Base-by-base conservation (phyloP, 2,888 invertebrate genomes). In the Tenthredo amoena region DNA sequence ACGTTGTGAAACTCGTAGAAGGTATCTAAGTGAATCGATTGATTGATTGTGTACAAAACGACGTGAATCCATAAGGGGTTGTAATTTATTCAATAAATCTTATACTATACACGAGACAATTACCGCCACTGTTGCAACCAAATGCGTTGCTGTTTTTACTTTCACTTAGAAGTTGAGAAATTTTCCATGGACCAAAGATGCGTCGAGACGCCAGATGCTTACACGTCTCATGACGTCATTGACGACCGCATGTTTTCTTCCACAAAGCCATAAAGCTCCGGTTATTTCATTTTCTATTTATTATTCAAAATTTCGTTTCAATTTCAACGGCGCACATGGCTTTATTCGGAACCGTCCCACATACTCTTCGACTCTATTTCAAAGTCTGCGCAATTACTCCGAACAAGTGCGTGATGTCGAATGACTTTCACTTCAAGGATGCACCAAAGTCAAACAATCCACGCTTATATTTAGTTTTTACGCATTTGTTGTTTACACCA, bases 161-260 rank as follows among this genome's bases (percentile, higher is more conserved):
- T 81, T 81, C 81, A 81, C 81, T 58, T 12, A 18, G n/a, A 81
- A 62, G 40, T 81, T 81, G 37, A 62, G 81, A 81, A 40, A 81
- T 81, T 81, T 40, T 40, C 10, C 81, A 21, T 40, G 50, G 18
- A 50, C 9, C 34, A 34, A 62, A 37, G 21, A 58, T 58, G 26
- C 81, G 81, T 21, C 40, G 40, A 34, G 34, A 62, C 37, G 81
- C 37, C 81, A 81, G 81, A 81, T 81, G 81, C 81, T 81, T 62
- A 62, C 81, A 81, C 81, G 62, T 62, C 81, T 81, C 21, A 50
- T 62, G 81, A 81, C 81, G 81, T 81, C 58, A 81, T 40, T 50
- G 21, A n/a, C 50, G 21, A 62, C 62, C 81, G 81, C n/a, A 34
- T 50, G 55, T 15, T 50, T 55, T 10, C 18, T 40, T 62, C 62